Conservation (phyloP, 2,113 vertebrate genomes). For the Sander lucioperca region DNA sequence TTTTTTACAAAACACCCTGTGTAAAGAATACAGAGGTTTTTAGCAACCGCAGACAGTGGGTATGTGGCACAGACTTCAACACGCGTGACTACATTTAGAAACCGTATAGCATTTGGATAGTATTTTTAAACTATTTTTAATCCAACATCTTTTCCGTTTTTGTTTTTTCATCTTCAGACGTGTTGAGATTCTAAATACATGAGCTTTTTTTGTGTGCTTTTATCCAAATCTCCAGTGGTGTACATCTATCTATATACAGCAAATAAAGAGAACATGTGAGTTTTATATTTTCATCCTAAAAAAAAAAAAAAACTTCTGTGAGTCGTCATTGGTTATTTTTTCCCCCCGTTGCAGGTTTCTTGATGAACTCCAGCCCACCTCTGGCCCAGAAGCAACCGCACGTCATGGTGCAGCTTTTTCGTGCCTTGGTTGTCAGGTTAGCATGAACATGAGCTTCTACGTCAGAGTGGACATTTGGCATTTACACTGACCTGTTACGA, state of each 20-base stretch:
- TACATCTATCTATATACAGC: slow-evolving; percentile 85
- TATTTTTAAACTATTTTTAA: slow-evolving; percentile 82
- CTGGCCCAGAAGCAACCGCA: background rate
- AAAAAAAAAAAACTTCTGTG: slow-evolving; percentile 52
- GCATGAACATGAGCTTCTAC: background rate
- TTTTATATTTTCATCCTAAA: slow-evolving; percentile 89
- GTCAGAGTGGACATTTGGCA: background rate
- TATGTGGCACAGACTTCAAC: slow-evolving; percentile 78
- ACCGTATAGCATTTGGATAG: slow-evolving; percentile 71
- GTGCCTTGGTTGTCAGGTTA: background rate
- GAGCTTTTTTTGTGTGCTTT: slow-evolving; percentile 83
- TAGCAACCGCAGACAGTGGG: slow-evolving; percentile 78
- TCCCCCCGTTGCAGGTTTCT: background rate
- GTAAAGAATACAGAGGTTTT: slow-evolving; percentile 91
- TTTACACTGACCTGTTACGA: background rate
- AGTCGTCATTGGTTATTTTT: slow-evolving; percentile 34
- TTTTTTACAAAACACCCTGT: slow-evolving; percentile 97
- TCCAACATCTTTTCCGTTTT: slow-evolving; percentile 62
- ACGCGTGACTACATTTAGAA: slow-evolving; percentile 77
- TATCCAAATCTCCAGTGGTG: slow-evolving; percentile 84
- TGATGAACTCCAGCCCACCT: background rate
- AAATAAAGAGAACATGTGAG: slow-evolving; percentile 88
- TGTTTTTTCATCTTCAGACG: slow-evolving; percentile 67
- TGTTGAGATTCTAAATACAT: slow-evolving; percentile 78
- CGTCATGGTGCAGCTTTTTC: background rate